phyloP scores from a whole-genome alignment of 2,888 invertebrate genomes.

The Lucinisca nassula region DNA sequence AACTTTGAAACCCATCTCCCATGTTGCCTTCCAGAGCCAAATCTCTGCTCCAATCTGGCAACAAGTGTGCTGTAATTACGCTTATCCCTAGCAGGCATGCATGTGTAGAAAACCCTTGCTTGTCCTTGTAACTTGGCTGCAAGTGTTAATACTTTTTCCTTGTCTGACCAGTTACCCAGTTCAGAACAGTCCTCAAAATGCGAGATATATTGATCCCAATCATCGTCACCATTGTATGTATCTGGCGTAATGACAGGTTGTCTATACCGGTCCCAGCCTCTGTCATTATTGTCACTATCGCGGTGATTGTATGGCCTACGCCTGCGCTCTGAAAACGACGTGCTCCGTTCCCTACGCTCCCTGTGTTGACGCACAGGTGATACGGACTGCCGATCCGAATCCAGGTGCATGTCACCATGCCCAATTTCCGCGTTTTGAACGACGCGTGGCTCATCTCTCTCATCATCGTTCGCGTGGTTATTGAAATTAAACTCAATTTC shows the following conservation, averaged over 20 bases:
- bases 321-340: no score
- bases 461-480: no score
- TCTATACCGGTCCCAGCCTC: no score
- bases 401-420: no score
- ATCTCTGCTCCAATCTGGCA: constrained; percentile 13
- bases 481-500: no score
- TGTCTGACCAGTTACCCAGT: constrained; percentile 11
- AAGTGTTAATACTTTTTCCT: constrained; percentile 15
- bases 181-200: constrained; percentile 31
- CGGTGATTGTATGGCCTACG: no score
- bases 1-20: constrained; percentile 2
- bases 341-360: no score
- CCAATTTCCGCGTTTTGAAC: no score
- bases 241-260: constrained; percentile 31
- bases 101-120: constrained; percentile 17
- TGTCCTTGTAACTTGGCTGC: constrained; percentile 22
- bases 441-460: no score
- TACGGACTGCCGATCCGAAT: no score
- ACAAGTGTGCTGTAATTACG: constrained; percentile 7
- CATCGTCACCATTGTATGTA: constrained; percentile 29
- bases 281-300: no score
- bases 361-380: no score
- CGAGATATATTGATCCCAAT: constrained; percentile 42
- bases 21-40: constrained; percentile 18
- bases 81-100: constrained; percentile 1